These are phyloP conservation scores for Corythornis madagascariensis DNA, from an alignment of 2,113 vertebrate species.

Conservation along the genomic window DNA sequence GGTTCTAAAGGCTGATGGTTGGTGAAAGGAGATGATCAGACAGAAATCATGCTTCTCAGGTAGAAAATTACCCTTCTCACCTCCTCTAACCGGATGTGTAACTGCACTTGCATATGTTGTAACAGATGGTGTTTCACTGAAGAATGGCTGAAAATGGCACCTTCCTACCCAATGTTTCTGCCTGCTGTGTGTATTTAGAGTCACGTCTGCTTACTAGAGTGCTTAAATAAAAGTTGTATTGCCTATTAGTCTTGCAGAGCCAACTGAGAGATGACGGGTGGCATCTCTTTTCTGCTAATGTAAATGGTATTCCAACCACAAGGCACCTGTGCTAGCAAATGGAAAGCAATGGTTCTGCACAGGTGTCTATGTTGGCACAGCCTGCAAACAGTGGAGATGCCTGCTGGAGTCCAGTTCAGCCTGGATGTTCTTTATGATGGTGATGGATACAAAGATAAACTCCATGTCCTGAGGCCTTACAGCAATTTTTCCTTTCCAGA, in stretches of 20 bases:
- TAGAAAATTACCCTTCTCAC: constrained; percentile 42
- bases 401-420: background rate
- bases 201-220: background rate
- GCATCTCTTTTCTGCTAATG: constrained; percentile 10
- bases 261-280: constrained; percentile 7
- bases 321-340: background rate
- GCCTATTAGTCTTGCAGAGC: constrained; percentile 27
- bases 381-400: background rate
- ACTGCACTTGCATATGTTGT: background rate
- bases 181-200: constrained; percentile 51
- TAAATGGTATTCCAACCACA: background rate
- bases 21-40: background rate
- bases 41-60: background rate
- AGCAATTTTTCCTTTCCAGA: background rate
- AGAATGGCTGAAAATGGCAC: constrained; percentile 44
- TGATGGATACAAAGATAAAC: background rate
- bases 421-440: background rate
- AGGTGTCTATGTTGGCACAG: background rate
- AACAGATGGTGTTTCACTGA: background rate
- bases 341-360: background rate
- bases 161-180: constrained; percentile 24
- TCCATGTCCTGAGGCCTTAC: background rate
- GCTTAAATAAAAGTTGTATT: constrained; percentile 6
- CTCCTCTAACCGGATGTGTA: background rate
- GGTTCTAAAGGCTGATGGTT: background rate